These are phyloP conservation scores for Danio albolineatus DNA, from an alignment of 2,797 vertebrate genomes.

Conservation along the genomic window DNA sequence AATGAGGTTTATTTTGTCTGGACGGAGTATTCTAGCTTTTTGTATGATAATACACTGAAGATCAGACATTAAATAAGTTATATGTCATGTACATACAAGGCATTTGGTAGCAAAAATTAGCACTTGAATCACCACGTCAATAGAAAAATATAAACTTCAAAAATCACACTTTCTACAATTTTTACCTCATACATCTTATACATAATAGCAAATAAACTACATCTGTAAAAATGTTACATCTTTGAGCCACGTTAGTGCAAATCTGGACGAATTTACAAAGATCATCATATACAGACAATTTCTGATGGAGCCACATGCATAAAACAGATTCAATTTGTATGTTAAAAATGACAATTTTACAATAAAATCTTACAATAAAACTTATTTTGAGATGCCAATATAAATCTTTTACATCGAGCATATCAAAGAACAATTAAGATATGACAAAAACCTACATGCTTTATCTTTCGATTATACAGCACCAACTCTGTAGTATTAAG, in stretches of 20 bases:
- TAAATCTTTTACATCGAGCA: constrained; percentile 25
- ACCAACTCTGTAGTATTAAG: constrained; percentile 16
- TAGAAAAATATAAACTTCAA: constrained; percentile 58
- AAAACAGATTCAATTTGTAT: background rate
- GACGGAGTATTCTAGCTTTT: constrained; percentile 33
- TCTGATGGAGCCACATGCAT: background rate
- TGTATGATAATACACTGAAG: constrained; percentile 22
- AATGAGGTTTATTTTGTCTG: constrained; percentile 47
- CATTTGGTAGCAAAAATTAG: constrained; percentile 50
- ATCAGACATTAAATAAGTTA: constrained; percentile 31
- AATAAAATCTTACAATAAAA: constrained; percentile 1
- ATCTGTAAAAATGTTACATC: constrained; percentile 48
- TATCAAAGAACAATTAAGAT: background rate
- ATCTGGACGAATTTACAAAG: constrained; percentile 45
- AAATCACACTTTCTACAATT: constrained; percentile 12
- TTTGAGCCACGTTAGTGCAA: constrained; percentile 58
- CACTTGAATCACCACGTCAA: constrained; percentile 37
- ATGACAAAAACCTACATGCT: constrained; percentile 9
- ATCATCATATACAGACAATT: constrained; percentile 18
- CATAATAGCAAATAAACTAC: constrained; percentile 36
- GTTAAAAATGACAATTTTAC: constrained; percentile 16
- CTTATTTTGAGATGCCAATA: constrained; percentile 2
- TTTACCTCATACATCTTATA: constrained; percentile 46
- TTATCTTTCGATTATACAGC: constrained; percentile 14
- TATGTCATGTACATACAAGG: constrained; percentile 41